Percentiles rank a stretch among this genome's conserved stretches.
phyloP scores from a whole-genome alignment of 2,797 vertebrate species.

The Pantherophis alleghaniensis region DNA sequence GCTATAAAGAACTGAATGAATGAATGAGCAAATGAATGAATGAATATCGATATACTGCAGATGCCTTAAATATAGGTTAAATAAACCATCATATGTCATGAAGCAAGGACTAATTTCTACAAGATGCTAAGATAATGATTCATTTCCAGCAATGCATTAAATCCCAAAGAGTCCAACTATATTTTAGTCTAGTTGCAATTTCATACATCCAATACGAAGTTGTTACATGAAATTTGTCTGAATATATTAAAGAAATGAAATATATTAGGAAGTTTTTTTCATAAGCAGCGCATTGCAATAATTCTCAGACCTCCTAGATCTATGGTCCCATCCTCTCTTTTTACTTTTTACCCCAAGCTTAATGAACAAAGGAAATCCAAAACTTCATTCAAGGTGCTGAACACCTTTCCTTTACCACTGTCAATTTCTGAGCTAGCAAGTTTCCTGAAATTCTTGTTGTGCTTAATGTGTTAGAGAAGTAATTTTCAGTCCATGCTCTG shows the following conservation, averaged over 20 bases:
- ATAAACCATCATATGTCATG: not conserved
- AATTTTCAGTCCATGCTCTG: conserved; percentile 78
- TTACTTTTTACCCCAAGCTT: not conserved
- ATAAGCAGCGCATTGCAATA: not conserved
- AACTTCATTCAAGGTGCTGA: conserved; percentile 9
- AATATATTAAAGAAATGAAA: not conserved
- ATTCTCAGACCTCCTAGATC: not conserved
- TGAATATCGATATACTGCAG: not conserved
- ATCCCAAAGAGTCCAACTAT: not conserved
- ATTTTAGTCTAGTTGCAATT: not conserved
- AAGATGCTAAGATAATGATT: not conserved
- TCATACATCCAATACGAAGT: not conserved
- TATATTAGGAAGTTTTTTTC: not conserved
- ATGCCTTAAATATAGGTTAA: not conserved
- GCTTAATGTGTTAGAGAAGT: conserved; percentile 79
- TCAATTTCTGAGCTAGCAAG: conserved; percentile 68
- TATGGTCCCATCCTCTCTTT: conserved; percentile 6
- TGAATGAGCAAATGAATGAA: not conserved
- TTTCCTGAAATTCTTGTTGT: conserved; percentile 77
- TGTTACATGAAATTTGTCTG: not conserved
- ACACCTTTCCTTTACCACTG: conserved; percentile 61
- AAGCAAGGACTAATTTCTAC: not conserved
- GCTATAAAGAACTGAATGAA: not conserved
- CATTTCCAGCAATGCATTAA: not conserved
- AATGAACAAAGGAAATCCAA: conserved; percentile 9